phyloP scores from a whole-genome alignment of 2,113 vertebrate genomes.

The Xerus inauris region DNA sequence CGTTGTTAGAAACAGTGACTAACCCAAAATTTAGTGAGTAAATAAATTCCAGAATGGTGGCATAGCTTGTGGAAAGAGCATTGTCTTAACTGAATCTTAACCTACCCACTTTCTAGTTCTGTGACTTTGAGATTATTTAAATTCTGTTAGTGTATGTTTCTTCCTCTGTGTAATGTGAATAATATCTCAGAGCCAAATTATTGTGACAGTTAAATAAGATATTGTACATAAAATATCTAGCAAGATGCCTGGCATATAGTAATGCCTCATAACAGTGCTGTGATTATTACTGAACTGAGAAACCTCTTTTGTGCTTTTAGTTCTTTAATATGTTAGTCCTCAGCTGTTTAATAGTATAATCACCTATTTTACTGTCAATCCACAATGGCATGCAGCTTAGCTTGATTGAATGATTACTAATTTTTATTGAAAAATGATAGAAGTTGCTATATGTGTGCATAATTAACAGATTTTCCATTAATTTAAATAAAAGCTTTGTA shows the following conservation, averaged over 20 bases:
- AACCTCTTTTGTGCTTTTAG: background rate
- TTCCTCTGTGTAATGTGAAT: background rate
- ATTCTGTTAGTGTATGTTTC: background rate
- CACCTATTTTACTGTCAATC: background rate
- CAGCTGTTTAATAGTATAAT: background rate
- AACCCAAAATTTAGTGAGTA: background rate
- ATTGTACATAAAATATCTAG: background rate
- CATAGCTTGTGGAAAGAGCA: background rate
- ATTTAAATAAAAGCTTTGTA: background rate
- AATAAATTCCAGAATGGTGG: background rate
- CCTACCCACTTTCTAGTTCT: background rate
- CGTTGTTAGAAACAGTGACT: background rate
- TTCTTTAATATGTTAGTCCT: background rate
- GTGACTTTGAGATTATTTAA: background rate
- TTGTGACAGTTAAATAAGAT: background rate
- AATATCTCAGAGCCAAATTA: background rate
- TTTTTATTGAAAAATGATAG: slow-evolving; percentile 4
- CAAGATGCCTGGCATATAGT: background rate
- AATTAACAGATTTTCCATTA: background rate
- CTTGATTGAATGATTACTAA: background rate
- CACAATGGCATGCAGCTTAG: background rate
- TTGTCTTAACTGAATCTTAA: background rate
- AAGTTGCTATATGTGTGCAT: background rate
- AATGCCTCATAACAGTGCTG: background rate
- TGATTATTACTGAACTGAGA: background rate